Conservation (phyloP, 2,113 vertebrate genomes). For the Naja naja region DNA sequence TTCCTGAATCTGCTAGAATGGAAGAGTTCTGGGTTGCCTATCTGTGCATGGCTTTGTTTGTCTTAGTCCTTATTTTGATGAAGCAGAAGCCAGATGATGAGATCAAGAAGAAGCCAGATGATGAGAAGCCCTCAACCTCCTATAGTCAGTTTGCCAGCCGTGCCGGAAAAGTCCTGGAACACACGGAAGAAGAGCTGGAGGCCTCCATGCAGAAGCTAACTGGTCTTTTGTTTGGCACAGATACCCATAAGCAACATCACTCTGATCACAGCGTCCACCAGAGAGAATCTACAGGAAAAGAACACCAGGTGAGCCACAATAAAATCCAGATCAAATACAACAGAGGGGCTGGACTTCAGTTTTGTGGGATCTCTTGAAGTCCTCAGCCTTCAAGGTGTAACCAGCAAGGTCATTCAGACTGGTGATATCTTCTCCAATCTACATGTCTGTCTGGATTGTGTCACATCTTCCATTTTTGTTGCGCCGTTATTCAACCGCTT, state of each 20-base stretch:
- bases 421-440: not conserved
- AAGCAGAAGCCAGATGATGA: slow-evolving; percentile 44
- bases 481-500: not conserved
- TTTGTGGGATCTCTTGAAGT: not conserved
- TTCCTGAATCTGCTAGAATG: slow-evolving; percentile 18
- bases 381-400: not conserved
- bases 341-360: not conserved
- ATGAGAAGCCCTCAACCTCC: not conserved
- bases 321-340: slow-evolving; percentile 46
- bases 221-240: slow-evolving; percentile 35
- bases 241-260: slow-evolving; percentile 34
- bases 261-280: slow-evolving; percentile 27
- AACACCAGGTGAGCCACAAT: not conserved
- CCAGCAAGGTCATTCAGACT: not conserved
- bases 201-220: slow-evolving; percentile 51
- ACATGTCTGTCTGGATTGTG: not conserved
- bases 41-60: slow-evolving; percentile 54
- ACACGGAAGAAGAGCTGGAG: slow-evolving; percentile 54
- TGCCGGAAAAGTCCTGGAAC: slow-evolving; percentile 29
- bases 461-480: not conserved
- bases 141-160: slow-evolving; percentile 5
- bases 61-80: slow-evolving; percentile 47
- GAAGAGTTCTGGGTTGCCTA: slow-evolving; percentile 64
- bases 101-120: slow-evolving; percentile 32
- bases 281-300: not conserved